These are phyloP conservation scores for Ictidomys tridecemlineatus DNA, from an alignment of 2,113 vertebrate species.

Conservation along the genomic window DNA sequence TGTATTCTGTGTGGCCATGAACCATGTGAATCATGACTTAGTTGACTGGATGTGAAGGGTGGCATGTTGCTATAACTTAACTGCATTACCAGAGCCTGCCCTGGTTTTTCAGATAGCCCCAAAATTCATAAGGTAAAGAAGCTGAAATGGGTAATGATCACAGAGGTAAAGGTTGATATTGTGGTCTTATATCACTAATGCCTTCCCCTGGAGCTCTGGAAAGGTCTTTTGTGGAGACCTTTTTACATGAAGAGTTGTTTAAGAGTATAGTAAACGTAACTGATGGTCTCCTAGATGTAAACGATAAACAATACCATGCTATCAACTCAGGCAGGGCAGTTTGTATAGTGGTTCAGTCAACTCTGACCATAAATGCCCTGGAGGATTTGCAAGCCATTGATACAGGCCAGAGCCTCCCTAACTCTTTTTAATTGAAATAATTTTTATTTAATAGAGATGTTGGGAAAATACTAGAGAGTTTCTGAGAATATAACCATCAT, in stretches of 20 bases:
- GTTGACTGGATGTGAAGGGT: not conserved
- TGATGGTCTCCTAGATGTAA: not conserved
- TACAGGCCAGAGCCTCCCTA: not conserved
- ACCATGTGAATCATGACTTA: not conserved
- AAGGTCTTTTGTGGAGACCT: not conserved
- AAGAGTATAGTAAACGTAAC: no score
- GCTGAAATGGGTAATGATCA: not conserved
- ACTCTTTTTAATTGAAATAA: conserved; percentile 34
- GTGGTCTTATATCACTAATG: not conserved
- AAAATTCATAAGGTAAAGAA: not conserved
- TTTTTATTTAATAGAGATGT: not conserved
- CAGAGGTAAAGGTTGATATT: not conserved
- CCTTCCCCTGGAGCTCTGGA: not conserved
- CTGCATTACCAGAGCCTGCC: no score
- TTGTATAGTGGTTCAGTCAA: not conserved
- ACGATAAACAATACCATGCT: accelerated
- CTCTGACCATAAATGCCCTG: not conserved
- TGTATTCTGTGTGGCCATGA: not conserved
- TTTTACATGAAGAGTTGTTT: not conserved
- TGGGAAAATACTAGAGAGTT: not conserved
- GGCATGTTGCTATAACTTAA: accelerated
- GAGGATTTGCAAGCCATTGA: not conserved
- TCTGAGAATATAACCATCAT: not conserved
- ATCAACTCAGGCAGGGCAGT: no score
- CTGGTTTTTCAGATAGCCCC: not conserved